Conservation (phyloP, 2,888 invertebrate genomes). For the Desoria tigrina region DNA sequence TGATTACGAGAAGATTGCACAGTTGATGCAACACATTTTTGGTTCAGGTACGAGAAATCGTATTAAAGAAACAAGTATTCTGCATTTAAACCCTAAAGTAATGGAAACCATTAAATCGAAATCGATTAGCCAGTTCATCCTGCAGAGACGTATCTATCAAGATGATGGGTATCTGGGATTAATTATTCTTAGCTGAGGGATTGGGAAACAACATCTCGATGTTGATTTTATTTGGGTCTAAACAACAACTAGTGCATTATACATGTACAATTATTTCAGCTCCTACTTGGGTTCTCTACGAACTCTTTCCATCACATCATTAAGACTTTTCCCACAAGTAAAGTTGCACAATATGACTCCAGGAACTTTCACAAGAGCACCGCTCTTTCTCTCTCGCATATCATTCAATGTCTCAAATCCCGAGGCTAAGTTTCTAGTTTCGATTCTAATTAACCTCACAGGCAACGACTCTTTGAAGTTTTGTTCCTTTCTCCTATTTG, state of each 20-base stretch:
- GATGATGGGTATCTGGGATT: slow-evolving; percentile 37
- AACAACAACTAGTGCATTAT: not conserved
- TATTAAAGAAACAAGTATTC: too few species aligned
- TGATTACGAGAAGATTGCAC: too few species aligned
- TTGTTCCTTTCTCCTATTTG: too few species aligned
- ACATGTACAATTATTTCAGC: not conserved
- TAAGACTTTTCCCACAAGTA: slow-evolving; percentile 7
- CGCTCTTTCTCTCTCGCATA: too few species aligned
- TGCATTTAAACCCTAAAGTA: too few species aligned
- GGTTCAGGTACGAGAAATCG: too few species aligned
- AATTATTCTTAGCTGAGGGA: slow-evolving; percentile 38
- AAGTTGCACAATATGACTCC: not conserved
- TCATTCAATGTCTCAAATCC: too few species aligned
- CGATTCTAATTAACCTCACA: too few species aligned
- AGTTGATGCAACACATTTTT: too few species aligned
- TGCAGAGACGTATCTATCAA: slow-evolving; percentile 48
- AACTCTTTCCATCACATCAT: slow-evolving; percentile 3
- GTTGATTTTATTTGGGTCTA: too few species aligned
- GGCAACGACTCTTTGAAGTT: too few species aligned
- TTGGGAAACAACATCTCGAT: not conserved
- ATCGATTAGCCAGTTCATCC: slow-evolving; percentile 41
- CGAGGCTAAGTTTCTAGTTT: too few species aligned
- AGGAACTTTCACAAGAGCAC: not conserved
- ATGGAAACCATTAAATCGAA: slow-evolving; percentile 48
- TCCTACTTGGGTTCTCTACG: slow-evolving; percentile 9